Evolutionary conservation across 53 echinoderm and acorn worm species (phyloP), one percentile per base, ranked within the genome.

Genomic region (Paracentrotus lividus): DNA sequence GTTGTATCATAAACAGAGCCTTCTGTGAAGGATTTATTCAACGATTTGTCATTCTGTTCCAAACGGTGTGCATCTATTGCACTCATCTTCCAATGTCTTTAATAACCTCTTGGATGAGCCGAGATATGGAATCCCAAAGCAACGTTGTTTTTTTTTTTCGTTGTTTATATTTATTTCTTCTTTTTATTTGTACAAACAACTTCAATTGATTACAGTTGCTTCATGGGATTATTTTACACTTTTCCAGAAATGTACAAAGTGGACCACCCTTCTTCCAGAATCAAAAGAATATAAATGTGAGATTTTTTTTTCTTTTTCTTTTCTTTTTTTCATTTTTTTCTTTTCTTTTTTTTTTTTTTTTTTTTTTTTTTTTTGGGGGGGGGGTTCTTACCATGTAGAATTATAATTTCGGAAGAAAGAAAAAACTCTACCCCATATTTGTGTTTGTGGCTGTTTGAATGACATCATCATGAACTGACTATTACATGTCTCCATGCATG

Each of bases 1-100:
- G 81, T 81, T 20, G 42, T 7, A 10, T 24, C 27, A 81, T 81
- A 81, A 47, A 26, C 27, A 49, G 81, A 10, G 44, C 27, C 8
- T 49, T 40, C 72, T 72, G 40, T 20, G 18, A 2, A 12, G 2
- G 81, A 81, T 81, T 81, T 81, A 81, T 81, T 24, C 81, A 81
- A 34, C n/a, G 81, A 72, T 81, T 47, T 81, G 81, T 81, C 47
- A 81, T 81, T 81, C 81, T 9, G 47, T 47, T 47, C 81, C 1
- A 24, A 47, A 47, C 47, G 18, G 14, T 18, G 40, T 40, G 72
- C 72, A 40, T 36, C 40, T 5, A 40, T 14, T 36, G 72, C 20
- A 36, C 72, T 72, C 42, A 36, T 72, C 72, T 26, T 72, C n/a
- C 36, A 40, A 72, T 72, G 72, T 72, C 72, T 72, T 69, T n/a